Percentiles rank a stretch among this genome's conserved stretches.
These are phyloP conservation scores for Sicus ferrugineus DNA, from an alignment of 2,888 invertebrate genomes.

Conservation along the genomic window DNA sequence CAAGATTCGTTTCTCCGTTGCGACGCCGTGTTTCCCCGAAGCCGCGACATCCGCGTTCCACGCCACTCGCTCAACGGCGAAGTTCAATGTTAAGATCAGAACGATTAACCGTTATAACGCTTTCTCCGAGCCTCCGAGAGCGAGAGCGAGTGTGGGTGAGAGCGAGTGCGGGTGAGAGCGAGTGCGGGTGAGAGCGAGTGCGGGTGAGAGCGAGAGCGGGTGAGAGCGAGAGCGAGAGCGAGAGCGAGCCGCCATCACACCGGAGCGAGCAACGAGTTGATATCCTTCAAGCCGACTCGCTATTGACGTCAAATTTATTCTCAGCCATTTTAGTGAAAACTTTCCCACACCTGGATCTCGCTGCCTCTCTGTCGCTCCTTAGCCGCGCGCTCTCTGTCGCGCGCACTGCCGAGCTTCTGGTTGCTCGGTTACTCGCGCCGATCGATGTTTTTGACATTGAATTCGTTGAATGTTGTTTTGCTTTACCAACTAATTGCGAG, in stretches of 20 bases:
- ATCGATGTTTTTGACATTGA: constrained; percentile 25
- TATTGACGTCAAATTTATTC: constrained; percentile 1
- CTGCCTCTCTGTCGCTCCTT: not conserved
- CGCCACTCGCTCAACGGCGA: constrained; percentile 43
- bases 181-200: no score
- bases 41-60: constrained; percentile 6
- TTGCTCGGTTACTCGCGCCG: constrained; percentile 12
- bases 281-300: constrained; percentile 19
- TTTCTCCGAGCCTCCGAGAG: not conserved
- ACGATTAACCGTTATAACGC: constrained; percentile 57
- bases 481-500: constrained; percentile 3
- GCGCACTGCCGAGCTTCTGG: not conserved
- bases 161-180: not conserved
- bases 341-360: not conserved
- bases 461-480: constrained; percentile 6
- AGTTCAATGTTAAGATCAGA: constrained; percentile 62
- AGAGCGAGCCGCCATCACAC: no score
- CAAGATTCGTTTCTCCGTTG: not conserved
- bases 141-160: not conserved
- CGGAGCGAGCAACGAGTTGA: no score
- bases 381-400: not conserved
- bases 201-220: no score
- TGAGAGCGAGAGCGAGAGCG: no score
- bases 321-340: constrained; percentile 2
- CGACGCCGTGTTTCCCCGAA: not conserved